Conservation (phyloP, 2,888 invertebrate species). For the Morpho deidamia region DNA sequence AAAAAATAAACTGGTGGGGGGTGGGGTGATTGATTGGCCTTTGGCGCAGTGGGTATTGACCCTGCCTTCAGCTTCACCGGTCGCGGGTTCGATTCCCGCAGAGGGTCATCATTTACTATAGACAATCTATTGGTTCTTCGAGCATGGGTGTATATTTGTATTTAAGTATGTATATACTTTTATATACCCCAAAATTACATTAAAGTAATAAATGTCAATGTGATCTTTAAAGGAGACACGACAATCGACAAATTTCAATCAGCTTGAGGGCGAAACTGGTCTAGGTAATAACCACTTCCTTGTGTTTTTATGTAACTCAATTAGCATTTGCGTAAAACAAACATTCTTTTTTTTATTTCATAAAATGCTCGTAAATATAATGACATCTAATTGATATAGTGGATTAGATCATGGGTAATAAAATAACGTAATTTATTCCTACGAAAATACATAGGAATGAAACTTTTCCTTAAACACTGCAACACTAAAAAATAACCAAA, state of each 20-base stretch:
- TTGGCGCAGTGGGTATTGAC: too few relatives aligned
- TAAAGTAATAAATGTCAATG: slow-evolving; percentile 57
- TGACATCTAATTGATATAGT: background rate
- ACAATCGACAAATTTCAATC: slow-evolving; percentile 52
- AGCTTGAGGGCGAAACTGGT: slow-evolving; percentile 64
- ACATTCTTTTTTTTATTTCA: slow-evolving; percentile 13
- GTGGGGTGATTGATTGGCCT: too few relatives aligned
- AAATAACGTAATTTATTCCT: background rate
- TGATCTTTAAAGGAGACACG: slow-evolving; percentile 64
- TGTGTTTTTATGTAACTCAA: slow-evolving; percentile 31
- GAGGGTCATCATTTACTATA: too few relatives aligned
- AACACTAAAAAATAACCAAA: too few relatives aligned
- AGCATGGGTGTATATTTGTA: too few relatives aligned
- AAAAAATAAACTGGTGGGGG: too few relatives aligned
- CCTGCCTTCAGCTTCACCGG: too few relatives aligned
- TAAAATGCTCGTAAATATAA: slow-evolving; percentile 2
- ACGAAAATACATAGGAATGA: too few relatives aligned
- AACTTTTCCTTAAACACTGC: too few relatives aligned
- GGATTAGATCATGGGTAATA: background rate
- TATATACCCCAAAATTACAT: slow-evolving; percentile 12
- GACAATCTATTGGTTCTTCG: too few relatives aligned
- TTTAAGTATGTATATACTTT: too few relatives aligned
- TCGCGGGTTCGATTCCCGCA: too few relatives aligned
- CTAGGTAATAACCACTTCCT: slow-evolving; percentile 52
- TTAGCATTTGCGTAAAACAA: slow-evolving; percentile 11